Evolutionary conservation across 2,113 vertebrate genomes (phyloP).

Genomic region (Ploceus nigricollis): DNA sequence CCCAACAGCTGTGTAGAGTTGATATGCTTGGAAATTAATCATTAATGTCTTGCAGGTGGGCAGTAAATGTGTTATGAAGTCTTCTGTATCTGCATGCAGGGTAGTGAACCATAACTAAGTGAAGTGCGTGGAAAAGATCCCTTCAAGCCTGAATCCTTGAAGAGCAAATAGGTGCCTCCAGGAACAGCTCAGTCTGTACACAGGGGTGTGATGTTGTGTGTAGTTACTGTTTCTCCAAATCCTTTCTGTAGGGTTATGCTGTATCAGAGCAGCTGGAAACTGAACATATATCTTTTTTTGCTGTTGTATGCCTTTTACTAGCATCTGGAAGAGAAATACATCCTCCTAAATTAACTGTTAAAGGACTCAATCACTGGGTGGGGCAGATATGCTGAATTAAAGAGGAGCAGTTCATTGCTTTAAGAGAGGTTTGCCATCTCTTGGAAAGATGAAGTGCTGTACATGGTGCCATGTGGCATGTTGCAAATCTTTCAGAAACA

Average conservation of each 20-base stretch:
- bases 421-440: neutral
- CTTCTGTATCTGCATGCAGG: neutral
- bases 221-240: neutral
- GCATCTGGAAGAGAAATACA: neutral
- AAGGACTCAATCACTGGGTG: neutral
- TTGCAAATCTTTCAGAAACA: neutral
- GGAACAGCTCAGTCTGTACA: neutral
- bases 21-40: neutral
- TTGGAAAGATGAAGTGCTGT: neutral
- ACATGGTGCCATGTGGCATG: neutral
- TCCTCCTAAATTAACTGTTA: neutral
- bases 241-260: neutral
- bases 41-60: conserved; percentile 7
- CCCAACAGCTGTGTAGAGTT: neutral
- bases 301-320: neutral
- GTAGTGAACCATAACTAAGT: neutral
- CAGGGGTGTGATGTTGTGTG: neutral
- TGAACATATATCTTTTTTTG: neutral
- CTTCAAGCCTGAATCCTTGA: neutral
- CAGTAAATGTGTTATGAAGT: neutral
- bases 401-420: neutral
- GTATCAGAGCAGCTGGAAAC: neutral
- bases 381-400: neutral
- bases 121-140: neutral
- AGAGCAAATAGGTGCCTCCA: neutral